Conservation (phyloP, 2,888 invertebrate genomes). For the Parelbella ahira region DNA sequence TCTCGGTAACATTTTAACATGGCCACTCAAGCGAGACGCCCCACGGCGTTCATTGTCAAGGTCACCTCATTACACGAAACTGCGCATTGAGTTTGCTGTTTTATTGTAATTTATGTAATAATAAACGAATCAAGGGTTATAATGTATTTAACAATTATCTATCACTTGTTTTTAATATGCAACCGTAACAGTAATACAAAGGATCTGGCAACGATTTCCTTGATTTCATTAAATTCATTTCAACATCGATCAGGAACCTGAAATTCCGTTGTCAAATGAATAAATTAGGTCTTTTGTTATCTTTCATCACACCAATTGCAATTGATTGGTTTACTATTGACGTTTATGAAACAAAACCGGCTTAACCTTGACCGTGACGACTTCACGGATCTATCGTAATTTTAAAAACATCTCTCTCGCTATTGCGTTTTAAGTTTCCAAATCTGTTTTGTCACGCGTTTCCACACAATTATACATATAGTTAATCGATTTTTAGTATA, state of each 20-base stretch:
- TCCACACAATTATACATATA: too few species aligned
- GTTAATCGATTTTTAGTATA: too few species aligned
- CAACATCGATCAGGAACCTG: too few species aligned
- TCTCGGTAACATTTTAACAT: slow-evolving; percentile 61
- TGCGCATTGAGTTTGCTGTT: too few species aligned
- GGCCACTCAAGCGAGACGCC: slow-evolving; percentile 70
- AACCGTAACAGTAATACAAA: too few species aligned
- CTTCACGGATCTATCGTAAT: slow-evolving; percentile 33
- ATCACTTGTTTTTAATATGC: too few species aligned
- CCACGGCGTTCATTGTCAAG: slow-evolving; percentile 74
- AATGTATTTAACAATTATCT: too few species aligned
- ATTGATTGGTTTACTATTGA: slow-evolving; percentile 20
- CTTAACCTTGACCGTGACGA: slow-evolving; percentile 69
- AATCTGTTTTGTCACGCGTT: not conserved
- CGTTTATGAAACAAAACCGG: slow-evolving; percentile 24
- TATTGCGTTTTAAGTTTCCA: slow-evolving; percentile 11
- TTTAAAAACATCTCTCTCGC: not conserved
- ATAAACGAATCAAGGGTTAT: too few species aligned
- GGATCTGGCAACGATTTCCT: too few species aligned
- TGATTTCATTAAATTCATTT: too few species aligned
- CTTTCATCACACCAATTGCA: not conserved
- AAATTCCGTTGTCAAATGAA: too few species aligned
- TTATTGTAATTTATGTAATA: too few species aligned
- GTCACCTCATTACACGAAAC: slow-evolving; percentile 70
- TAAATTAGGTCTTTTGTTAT: slow-evolving; percentile 13